Conservation (phyloP, 1,140 invertebrate genomes). For the Zaprionus nigranus region DNA sequence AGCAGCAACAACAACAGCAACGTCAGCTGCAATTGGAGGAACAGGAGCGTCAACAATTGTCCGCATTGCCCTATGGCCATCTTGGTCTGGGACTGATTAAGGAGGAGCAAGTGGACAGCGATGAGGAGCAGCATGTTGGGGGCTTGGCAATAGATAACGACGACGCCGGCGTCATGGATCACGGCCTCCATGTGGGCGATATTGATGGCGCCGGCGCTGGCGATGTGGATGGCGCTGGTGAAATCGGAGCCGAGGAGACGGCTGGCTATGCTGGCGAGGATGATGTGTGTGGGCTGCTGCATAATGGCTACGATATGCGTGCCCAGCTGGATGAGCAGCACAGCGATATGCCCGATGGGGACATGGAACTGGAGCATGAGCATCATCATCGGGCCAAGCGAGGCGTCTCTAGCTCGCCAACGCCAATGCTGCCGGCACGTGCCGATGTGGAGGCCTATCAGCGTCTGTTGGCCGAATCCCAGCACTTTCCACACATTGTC, state of each 20-base stretch:
- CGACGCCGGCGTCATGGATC: constrained; percentile 8
- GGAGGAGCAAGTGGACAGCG: constrained; percentile 67
- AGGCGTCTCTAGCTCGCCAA: constrained; percentile 23
- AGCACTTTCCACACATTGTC: constrained; percentile 71
- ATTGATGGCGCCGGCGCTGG: constrained; percentile 37
- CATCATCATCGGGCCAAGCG: constrained; percentile 44
- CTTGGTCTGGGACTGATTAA: constrained; percentile 60
- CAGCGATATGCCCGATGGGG: background rate
- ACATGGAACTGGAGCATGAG: constrained; percentile 50
- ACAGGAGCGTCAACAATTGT: constrained; percentile 47
- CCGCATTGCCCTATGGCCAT: constrained; percentile 52
- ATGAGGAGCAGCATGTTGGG: constrained; percentile 58
- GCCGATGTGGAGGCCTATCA: constrained; percentile 68
- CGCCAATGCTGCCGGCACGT: constrained; percentile 49
- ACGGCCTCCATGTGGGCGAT: constrained; percentile 20
- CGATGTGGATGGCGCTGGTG: constrained; percentile 53
- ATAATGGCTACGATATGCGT: constrained; percentile 62
- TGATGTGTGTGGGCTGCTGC: constrained; percentile 61
- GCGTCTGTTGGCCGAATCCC: constrained; percentile 61
- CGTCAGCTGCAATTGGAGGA: constrained; percentile 41
- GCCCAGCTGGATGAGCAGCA: constrained; percentile 33
- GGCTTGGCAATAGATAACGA: constrained; percentile 27
- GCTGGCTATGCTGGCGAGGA: constrained; percentile 72
- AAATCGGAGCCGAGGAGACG: constrained; percentile 73
- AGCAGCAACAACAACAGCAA: constrained; percentile 14